Percentiles rank a stretch among this genome's conserved stretches.
Evolutionary conservation across 2,888 invertebrate genomes (phyloP).

Genomic region (Orthonevra nobilis): DNA sequence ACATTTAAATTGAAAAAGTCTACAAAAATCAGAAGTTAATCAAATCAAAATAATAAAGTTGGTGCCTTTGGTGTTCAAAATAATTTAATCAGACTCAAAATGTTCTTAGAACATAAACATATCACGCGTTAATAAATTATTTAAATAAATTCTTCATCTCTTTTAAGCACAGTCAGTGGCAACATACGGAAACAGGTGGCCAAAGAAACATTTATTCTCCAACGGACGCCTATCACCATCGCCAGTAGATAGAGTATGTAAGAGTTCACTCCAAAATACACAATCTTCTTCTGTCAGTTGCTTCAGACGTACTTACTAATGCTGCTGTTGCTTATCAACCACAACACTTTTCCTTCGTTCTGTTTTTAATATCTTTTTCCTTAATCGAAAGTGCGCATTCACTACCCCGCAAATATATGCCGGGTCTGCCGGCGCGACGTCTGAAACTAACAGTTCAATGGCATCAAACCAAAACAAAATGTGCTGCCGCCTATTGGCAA

Average conservation of each 20-base stretch:
- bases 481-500: constrained; percentile 65
- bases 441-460: constrained; percentile 65
- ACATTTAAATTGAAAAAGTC: too few relatives aligned
- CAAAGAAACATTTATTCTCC: constrained; percentile 4
- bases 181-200: constrained; percentile 13
- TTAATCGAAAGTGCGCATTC: constrained; percentile 49
- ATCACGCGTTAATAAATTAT: too few relatives aligned
- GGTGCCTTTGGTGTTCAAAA: too few relatives aligned
- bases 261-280: constrained; percentile 10
- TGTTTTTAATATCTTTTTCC: constrained; percentile 55
- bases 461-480: constrained; percentile 66
- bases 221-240: constrained; percentile 7
- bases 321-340: constrained; percentile 42
- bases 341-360: constrained; percentile 32
- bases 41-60: too few relatives aligned
- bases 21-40: too few relatives aligned
- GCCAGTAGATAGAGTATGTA: background rate
- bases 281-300: constrained; percentile 21
- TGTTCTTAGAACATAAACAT: too few relatives aligned
- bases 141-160: too few relatives aligned
- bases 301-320: constrained; percentile 1
- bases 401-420: constrained; percentile 37
- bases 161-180: background rate
- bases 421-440: constrained; percentile 57
- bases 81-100: too few relatives aligned